A percentile compares a stretch with the other conserved stretches of the same genome.
Evolutionary conservation across 2,797 vertebrate species (phyloP).

Genomic region (Thamnophis elegans): DNA sequence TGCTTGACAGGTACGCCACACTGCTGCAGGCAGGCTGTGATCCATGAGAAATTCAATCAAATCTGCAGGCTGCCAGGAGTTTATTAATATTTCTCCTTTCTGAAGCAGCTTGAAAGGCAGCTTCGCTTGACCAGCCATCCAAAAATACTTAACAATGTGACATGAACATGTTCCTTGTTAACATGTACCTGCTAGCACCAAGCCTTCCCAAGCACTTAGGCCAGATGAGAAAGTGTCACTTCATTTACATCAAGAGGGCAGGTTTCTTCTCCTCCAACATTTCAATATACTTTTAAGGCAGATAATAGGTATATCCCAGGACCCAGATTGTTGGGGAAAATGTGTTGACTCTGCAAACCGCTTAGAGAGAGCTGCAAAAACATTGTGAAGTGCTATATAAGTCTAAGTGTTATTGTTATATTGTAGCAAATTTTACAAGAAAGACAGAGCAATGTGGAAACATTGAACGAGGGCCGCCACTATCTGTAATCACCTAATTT

Average conservation of each 20-base stretch:
- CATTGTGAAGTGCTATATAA: too few relatives aligned
- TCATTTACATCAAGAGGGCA: conserved; percentile 31
- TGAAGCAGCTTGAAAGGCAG: conserved; percentile 67
- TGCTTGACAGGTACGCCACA: conserved; percentile 70
- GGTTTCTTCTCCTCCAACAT: neutral
- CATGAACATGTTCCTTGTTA: conserved; percentile 55
- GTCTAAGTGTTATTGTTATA: neutral
- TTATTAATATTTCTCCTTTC: conserved; percentile 74
- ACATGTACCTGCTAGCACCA: conserved; percentile 56
- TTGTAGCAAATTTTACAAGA: conserved; percentile 43
- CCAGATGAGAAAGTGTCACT: conserved; percentile 57
- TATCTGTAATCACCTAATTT: neutral
- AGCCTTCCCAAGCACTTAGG: conserved; percentile 59
- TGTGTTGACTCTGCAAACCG: too few relatives aligned
- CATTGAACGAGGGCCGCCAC: neutral
- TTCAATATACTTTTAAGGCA: conserved; percentile 21
- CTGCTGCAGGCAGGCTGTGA: conserved; percentile 63
- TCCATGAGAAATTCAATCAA: conserved; percentile 75
- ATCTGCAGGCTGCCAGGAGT: conserved; percentile 70
- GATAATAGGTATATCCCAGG: conserved; percentile 21
- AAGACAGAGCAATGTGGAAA: conserved; percentile 42
- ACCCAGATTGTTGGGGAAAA: too few relatives aligned
- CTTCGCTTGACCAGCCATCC: conserved; percentile 52
- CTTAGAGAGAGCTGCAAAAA: too few relatives aligned
- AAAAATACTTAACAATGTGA: conserved; percentile 57